Base-by-base conservation (phyloP, 2,113 vertebrate species). In the Pluvianellus socialis region DNA sequence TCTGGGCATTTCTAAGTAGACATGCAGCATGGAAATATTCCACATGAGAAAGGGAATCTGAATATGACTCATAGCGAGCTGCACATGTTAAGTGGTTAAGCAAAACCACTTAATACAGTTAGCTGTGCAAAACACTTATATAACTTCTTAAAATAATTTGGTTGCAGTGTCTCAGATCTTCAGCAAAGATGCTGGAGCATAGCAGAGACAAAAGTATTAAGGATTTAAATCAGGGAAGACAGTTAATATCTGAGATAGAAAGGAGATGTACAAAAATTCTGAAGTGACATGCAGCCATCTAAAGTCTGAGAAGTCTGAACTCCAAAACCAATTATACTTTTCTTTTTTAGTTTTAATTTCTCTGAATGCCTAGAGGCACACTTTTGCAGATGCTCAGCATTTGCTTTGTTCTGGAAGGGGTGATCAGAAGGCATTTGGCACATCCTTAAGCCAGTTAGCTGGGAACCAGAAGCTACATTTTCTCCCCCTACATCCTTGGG, bases 1-100 rank as follows among this genome's bases (percentile, higher is more conserved):
- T 68, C 91, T 94, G 44, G 61, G 76, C 61, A 86, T 80, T 94
- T 88, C 91, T 96, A 95, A 94, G 91, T 86, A 75, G 58, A 70
- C 80, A 79, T 86, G n/a, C 14, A 56, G 44, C 56, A 75, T 2
- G 8, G 59, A 92, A 63, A 63, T 32, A 76, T 66, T 88, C 38
- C 72, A 89, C 42, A 67, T 0, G 12, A 90, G 42, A 90, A 79
- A 82, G 27, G 73, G 23, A 28, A 74, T 83, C 67, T 67, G 58
- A 86, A 93, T 77, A 72, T 79, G 45, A 76, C 32, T 81, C 52
- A 62, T 22, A 77, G 59, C 12, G 84, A 94, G 26, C 24, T 62
- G 47, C 26, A 23, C 50, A 35, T 50, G 19, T 58, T 73, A 72
- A n/a, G n/a, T n/a, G n/a, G n/a, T 81, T 68, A 76, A 76, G 23